These are phyloP conservation scores for Apodemus speciosus DNA, from an alignment of 2,113 vertebrate species.

Conservation along the genomic window DNA sequence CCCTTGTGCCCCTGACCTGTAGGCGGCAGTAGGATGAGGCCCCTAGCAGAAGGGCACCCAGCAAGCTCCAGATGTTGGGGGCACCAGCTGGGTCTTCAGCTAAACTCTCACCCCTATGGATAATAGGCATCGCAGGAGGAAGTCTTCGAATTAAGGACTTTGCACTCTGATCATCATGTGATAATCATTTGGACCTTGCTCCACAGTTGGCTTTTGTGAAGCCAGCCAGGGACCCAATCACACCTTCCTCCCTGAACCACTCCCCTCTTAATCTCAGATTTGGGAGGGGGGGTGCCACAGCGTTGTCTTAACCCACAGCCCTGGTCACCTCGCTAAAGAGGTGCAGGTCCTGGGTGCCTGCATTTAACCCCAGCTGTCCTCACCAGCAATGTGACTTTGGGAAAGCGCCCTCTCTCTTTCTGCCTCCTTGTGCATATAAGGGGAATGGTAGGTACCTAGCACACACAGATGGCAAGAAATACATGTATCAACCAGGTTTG, in stretches of 20 bases:
- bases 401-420: not conserved
- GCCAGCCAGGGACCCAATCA: not conserved
- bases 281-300: not conserved
- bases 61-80: not conserved
- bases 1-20: not conserved
- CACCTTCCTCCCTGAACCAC: not conserved
- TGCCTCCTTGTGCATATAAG: not conserved
- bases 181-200: conserved; percentile 62
- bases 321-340: not conserved
- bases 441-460: not conserved
- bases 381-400: not conserved
- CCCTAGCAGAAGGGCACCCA: not conserved
- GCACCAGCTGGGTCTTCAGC: not conserved
- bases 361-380: not conserved
- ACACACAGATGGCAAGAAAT: not conserved
- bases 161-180: conserved; percentile 3
- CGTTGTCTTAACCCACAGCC: not conserved
- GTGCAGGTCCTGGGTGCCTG: not conserved
- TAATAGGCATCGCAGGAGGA: not conserved
- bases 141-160: conserved; percentile 35
- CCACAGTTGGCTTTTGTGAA: conserved; percentile 13
- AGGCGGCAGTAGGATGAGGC: not conserved
- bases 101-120: not conserved
- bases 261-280: not conserved
- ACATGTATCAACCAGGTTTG: not conserved